Conservation (phyloP, 2,888 invertebrate genomes). For the Idaea dimidiata region DNA sequence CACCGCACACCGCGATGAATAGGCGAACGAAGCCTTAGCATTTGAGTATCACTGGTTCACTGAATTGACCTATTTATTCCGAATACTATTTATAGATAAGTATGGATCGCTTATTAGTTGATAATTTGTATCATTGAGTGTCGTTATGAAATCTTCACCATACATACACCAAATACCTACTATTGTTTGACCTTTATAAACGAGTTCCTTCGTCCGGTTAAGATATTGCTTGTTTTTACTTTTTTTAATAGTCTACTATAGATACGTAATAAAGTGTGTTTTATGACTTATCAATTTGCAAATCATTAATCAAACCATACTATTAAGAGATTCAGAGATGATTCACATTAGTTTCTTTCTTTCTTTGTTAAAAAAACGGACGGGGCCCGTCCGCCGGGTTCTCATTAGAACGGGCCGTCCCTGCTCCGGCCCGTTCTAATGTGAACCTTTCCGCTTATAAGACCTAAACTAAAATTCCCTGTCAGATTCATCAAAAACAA, state of each 20-base stretch:
- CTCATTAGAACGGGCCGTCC: too few species aligned
- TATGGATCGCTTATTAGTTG: not conserved
- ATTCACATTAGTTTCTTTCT: too few species aligned
- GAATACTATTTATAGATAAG: not conserved
- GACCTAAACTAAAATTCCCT: too few species aligned
- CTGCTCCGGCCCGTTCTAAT: too few species aligned
- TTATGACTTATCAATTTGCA: not conserved
- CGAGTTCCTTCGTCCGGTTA: not conserved
- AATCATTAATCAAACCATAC: not conserved
- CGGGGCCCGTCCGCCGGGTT: too few species aligned
- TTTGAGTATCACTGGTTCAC: not conserved
- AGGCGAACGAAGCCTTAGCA: not conserved
- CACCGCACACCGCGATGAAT: not conserved
- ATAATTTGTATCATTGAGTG: not conserved
- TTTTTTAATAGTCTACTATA: not conserved
- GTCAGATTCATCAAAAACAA: too few species aligned
- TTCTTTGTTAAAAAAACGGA: too few species aligned
- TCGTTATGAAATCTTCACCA: not conserved
- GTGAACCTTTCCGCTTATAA: too few species aligned
- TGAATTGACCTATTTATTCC: not conserved
- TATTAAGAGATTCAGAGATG: too few species aligned
- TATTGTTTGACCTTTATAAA: not conserved
- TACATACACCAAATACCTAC: not conserved
- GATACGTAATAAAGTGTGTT: not conserved
- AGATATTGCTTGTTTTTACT: not conserved